Conservation (phyloP, 2,797 vertebrate species). For the Hirundo rustica region DNA sequence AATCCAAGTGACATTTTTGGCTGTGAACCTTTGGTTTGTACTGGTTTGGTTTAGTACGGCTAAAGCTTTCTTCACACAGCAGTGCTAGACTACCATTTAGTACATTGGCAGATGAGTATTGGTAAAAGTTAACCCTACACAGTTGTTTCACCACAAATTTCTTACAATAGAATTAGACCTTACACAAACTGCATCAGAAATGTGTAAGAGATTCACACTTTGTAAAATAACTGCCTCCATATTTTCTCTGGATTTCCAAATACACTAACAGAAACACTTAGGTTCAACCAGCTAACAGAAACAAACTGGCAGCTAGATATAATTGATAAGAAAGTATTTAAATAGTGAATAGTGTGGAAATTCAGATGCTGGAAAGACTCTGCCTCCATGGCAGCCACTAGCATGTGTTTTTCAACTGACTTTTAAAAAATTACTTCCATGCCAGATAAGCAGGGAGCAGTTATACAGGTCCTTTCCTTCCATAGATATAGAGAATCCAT, state of each 20-base stretch:
- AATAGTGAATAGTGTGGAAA: background rate
- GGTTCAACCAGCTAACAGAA: background rate
- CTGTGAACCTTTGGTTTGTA: background rate
- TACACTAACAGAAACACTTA: background rate
- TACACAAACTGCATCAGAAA: background rate
- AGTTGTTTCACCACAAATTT: background rate
- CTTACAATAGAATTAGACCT: background rate
- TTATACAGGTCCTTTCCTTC: background rate
- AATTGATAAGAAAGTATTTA: background rate
- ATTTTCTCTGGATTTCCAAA: background rate
- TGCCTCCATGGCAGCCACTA: background rate
- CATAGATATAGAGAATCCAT: background rate
- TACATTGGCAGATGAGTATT: background rate
- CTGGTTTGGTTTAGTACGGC: background rate
- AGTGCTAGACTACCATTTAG: background rate
- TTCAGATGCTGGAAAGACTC: background rate
- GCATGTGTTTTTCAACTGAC: background rate
- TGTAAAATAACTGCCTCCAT: background rate
- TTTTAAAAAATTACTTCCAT: background rate
- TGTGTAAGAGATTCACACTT: background rate
- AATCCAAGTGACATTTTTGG: background rate
- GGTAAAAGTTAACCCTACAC: background rate
- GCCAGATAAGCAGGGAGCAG: background rate
- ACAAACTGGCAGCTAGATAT: background rate
- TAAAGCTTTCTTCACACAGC: background rate